A percentile compares a stretch with the other conserved stretches of the same genome.
Conservation (phyloP, 2,113 vertebrate species). For the Oceanodroma tethys region DNA sequence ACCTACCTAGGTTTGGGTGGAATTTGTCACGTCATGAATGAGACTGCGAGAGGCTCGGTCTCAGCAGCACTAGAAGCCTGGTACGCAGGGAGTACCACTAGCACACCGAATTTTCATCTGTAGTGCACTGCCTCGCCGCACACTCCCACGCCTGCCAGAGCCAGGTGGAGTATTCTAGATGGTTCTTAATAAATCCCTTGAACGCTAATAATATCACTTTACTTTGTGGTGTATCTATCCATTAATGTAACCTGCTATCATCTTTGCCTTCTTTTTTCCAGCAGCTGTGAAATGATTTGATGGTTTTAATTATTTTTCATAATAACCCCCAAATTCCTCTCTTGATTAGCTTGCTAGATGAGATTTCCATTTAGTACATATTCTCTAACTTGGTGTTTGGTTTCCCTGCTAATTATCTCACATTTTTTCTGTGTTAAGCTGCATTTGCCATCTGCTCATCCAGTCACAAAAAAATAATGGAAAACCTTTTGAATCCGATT, state of each 20-base stretch:
- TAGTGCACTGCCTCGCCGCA: background rate
- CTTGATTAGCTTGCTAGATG: constrained; percentile 63
- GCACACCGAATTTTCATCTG: background rate
- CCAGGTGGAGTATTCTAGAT: background rate
- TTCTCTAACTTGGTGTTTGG: constrained; percentile 57
- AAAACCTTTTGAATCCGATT: constrained; percentile 34
- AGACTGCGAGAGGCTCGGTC: background rate
- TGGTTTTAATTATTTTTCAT: constrained; percentile 50
- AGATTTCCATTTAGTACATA: constrained; percentile 55
- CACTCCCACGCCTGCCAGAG: background rate
- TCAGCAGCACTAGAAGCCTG: background rate
- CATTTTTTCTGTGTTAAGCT: constrained; percentile 38
- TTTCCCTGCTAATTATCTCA: constrained; percentile 58
- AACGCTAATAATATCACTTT: background rate
- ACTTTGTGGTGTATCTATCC: constrained; percentile 4
- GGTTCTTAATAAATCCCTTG: background rate
- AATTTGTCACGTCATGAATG: background rate
- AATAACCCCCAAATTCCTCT: constrained; percentile 49
- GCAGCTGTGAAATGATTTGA: constrained; percentile 41
- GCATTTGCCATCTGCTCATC: constrained; percentile 64
- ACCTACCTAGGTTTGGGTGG: background rate
- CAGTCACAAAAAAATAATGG: constrained; percentile 51
- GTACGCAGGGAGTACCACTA: background rate
- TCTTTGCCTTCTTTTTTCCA: constrained; percentile 18
- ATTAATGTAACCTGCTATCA: constrained; percentile 42